These are phyloP conservation scores for Crotalus horridus DNA, from an alignment of 2,113 vertebrate species.

Conservation along the genomic window DNA sequence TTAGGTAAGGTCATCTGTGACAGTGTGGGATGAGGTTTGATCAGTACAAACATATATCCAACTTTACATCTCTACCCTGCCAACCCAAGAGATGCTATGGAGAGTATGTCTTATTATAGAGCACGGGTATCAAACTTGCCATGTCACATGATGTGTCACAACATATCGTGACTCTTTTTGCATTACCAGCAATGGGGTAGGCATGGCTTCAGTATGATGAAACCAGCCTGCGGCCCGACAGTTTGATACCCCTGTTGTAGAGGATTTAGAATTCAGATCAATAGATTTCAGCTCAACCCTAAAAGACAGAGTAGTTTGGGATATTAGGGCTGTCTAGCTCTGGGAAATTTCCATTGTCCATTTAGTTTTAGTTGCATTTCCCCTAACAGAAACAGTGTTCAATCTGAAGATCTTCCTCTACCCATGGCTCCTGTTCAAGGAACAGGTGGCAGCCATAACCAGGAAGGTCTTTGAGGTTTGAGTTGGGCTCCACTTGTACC, in stretches of 20 bases:
- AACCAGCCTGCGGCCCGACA: too few relatives aligned
- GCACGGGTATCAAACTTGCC: too few relatives aligned
- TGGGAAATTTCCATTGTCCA: neutral
- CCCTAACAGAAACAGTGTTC: neutral
- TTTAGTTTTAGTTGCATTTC: neutral
- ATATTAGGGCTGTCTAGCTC: neutral
- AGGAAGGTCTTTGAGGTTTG: neutral
- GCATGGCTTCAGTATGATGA: too few relatives aligned
- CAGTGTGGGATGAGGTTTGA: neutral
- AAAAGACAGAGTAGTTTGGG: neutral
- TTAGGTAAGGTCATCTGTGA: neutral
- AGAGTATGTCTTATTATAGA: neutral
- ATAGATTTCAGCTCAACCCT: neutral
- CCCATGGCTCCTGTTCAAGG: neutral
- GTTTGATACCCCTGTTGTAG: too few relatives aligned
- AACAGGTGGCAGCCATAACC: neutral
- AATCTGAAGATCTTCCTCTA: neutral
- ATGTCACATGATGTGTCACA: too few relatives aligned
- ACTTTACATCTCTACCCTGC: neutral
- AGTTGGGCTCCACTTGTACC: neutral
- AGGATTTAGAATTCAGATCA: neutral
- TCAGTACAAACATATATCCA: neutral
- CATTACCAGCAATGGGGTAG: too few relatives aligned
- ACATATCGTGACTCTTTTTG: too few relatives aligned
- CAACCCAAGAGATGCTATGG: neutral